Evolutionary conservation across 2,888 invertebrate genomes (phyloP).

Genomic region (Napeogenes sylphis): DNA sequence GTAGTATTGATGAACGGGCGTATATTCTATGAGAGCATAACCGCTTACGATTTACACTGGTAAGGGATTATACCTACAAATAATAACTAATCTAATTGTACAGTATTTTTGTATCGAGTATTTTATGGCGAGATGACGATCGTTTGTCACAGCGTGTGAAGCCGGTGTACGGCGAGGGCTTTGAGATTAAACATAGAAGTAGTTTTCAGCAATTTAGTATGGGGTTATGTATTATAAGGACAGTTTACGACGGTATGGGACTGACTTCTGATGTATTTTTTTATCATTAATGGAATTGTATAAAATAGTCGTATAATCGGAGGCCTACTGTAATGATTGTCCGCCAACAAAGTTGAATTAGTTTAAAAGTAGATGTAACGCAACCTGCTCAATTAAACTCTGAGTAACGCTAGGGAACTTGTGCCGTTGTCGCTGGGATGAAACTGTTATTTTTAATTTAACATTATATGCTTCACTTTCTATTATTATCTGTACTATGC

Average conservation of each 20-base stretch:
- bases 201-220: constrained; percentile 69
- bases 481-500: constrained; percentile 5
- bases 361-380: constrained; percentile 68
- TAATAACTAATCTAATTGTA: constrained; percentile 74
- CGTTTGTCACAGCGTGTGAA: constrained; percentile 34
- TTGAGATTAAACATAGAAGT: constrained; percentile 68
- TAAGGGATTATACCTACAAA: constrained; percentile 71
- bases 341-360: constrained; percentile 72
- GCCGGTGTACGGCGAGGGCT: constrained; percentile 38
- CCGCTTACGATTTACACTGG: constrained; percentile 57
- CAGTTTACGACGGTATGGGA: constrained; percentile 65
- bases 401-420: constrained; percentile 65
- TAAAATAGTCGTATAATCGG: constrained; percentile 65
- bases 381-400: constrained; percentile 71
- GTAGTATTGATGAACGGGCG: constrained; percentile 60
- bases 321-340: constrained; percentile 66
- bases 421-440: constrained; percentile 49
- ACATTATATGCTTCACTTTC: constrained; percentile 7
- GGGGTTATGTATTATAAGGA: constrained; percentile 71
- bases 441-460: constrained; percentile 42
- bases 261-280: constrained; percentile 73
- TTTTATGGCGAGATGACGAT: constrained; percentile 59
- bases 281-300: constrained; percentile 70
- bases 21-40: constrained; percentile 60
- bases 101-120: constrained; percentile 77